A percentile compares a stretch with the other conserved stretches of the same genome.
These are phyloP conservation scores for Siniperca knerii DNA, from an alignment of 2,113 vertebrate species.

Conservation along the genomic window DNA sequence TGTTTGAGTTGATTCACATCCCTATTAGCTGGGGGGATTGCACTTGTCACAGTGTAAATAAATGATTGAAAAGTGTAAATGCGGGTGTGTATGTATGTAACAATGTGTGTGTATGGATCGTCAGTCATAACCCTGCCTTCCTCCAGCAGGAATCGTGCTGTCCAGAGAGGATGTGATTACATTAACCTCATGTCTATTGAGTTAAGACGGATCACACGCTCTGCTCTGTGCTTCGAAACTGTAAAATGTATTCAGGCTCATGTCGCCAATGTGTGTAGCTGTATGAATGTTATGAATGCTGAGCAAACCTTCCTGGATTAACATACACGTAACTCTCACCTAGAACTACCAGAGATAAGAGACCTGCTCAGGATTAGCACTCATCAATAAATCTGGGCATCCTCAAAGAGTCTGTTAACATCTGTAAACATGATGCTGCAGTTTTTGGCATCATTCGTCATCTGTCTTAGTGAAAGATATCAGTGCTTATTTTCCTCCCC, in stretches of 20 bases:
- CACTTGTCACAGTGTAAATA: neutral
- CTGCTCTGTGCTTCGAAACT: slow-evolving; percentile 3
- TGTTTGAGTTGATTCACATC: neutral
- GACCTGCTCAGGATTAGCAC: neutral
- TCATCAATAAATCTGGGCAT: neutral
- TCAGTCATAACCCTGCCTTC: neutral
- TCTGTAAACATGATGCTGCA: neutral
- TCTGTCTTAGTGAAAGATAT: neutral
- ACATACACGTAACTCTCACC: neutral
- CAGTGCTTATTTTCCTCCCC: neutral
- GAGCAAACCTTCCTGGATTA: neutral
- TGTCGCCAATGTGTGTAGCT: neutral
- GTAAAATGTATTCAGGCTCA: neutral
- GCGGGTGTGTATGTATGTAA: neutral
- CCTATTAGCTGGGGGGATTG: too few species aligned
- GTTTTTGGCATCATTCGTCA: neutral
- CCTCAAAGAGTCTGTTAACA: too few species aligned
- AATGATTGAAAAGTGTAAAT: neutral
- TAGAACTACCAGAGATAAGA: neutral
- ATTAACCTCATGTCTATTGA: slow-evolving; percentile 49
- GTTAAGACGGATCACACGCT: slow-evolving; percentile 44
- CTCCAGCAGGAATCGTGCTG: slow-evolving; percentile 4
- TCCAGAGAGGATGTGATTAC: slow-evolving; percentile 50
- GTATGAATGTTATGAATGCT: neutral
- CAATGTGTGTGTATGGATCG: neutral